These are phyloP conservation scores for Larimichthys crocea DNA, from an alignment of 2,113 vertebrate species.

Conservation along the genomic window DNA sequence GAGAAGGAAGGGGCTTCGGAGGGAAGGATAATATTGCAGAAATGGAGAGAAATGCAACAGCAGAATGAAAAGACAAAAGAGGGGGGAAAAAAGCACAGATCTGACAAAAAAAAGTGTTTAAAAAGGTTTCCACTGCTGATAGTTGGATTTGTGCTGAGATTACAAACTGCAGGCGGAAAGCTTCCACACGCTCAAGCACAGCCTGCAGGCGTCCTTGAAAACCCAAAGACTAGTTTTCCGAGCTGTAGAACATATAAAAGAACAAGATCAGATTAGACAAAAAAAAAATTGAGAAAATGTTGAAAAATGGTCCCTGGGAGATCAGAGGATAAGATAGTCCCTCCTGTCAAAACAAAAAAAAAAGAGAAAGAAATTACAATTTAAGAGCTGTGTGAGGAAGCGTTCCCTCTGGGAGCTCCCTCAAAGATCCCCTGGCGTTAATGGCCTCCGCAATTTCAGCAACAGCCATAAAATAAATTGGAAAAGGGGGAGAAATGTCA, in stretches of 20 bases:
- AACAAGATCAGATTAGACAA: slow-evolving; percentile 64
- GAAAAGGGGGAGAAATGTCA: slow-evolving; percentile 43
- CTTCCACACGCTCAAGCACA: slow-evolving; percentile 46
- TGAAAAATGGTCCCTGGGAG: slow-evolving; percentile 44
- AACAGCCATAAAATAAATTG: slow-evolving; percentile 72
- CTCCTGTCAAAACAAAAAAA: slow-evolving; percentile 45
- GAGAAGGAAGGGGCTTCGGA: slow-evolving; percentile 42
- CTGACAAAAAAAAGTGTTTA: slow-evolving; percentile 49
- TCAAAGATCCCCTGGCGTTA: slow-evolving; percentile 60
- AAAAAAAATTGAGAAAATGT: background rate
- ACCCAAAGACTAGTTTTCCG: slow-evolving; percentile 42
- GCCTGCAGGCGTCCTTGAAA: slow-evolving; percentile 69
- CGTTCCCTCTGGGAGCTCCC: slow-evolving; percentile 50
- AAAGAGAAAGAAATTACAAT: slow-evolving; percentile 46
- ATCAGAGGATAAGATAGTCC: slow-evolving; percentile 59
- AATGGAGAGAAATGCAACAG: slow-evolving; percentile 40
- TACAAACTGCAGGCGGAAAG: slow-evolving; percentile 62
- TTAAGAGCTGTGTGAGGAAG: slow-evolving; percentile 43
- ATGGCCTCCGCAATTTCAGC: slow-evolving; percentile 67
- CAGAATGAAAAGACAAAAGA: slow-evolving; percentile 35
- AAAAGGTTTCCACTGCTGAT: slow-evolving; percentile 62
- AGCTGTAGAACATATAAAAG: slow-evolving; percentile 56
- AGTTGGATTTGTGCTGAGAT: slow-evolving; percentile 72
- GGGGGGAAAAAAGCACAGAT: slow-evolving; percentile 14
- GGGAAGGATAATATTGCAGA: slow-evolving; percentile 41